Conservation (phyloP, 2,797 vertebrate genomes). For the Acridotheres tristis region DNA sequence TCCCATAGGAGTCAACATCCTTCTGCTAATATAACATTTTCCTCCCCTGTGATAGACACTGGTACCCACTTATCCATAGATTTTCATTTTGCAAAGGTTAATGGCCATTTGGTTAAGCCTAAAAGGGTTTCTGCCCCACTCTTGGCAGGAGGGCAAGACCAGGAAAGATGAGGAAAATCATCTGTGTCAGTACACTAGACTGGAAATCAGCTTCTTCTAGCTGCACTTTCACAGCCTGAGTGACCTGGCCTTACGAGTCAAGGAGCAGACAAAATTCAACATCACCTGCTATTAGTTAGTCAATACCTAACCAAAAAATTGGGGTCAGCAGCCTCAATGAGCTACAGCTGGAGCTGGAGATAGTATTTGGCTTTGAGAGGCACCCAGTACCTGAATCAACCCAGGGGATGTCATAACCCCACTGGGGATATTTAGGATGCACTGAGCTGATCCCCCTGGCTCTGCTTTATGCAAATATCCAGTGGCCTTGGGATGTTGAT, state of each 20-base stretch:
- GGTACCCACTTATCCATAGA: neutral
- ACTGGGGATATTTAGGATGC: neutral
- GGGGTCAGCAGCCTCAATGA: neutral
- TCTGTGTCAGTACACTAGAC: neutral
- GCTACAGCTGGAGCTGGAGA: neutral
- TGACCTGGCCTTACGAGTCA: neutral
- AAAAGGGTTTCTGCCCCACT: neutral
- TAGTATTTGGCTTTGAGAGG: neutral
- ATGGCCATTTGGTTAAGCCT: neutral
- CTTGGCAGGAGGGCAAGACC: neutral
- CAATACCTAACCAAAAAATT: neutral
- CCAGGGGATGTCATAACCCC: neutral
- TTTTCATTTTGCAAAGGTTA: neutral
- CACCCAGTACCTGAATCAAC: neutral
- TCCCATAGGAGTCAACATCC: neutral
- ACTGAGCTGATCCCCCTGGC: neutral
- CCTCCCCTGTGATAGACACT: neutral
- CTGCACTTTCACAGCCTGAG: neutral
- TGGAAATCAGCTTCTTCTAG: neutral
- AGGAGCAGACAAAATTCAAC: neutral
- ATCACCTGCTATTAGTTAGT: neutral
- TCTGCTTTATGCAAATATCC: neutral
- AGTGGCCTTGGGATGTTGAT: neutral
- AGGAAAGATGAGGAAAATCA: neutral
- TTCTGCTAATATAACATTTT: neutral